phyloP scores from a whole-genome alignment of 2,888 invertebrate genomes.

The Gisinianus flammeolus region DNA sequence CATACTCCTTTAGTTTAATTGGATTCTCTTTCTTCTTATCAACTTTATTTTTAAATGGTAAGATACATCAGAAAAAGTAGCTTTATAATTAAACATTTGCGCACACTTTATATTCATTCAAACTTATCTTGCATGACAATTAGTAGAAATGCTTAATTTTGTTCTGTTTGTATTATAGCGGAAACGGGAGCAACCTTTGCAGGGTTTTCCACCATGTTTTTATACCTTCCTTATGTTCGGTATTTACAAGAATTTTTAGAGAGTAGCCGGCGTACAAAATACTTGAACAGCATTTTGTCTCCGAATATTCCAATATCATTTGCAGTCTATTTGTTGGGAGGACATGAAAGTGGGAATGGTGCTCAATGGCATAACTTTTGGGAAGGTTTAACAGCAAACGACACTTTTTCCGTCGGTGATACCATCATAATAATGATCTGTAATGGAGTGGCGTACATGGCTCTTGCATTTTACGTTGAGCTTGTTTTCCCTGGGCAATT shows the following conservation, averaged over 20 bases:
- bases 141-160: too few relatives aligned
- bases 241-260: too few relatives aligned
- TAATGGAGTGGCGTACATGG: slow-evolving; percentile 73
- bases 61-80: too few relatives aligned
- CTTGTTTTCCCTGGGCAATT: slow-evolving; percentile 84
- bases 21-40: slow-evolving; percentile 81
- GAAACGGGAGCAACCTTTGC: too few relatives aligned
- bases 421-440: slow-evolving; percentile 63
- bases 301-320: not conserved
- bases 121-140: not conserved
- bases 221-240: too few relatives aligned
- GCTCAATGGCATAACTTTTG: slow-evolving; percentile 48
- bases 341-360: slow-evolving; percentile 39
- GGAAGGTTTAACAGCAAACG: slow-evolving; percentile 49
- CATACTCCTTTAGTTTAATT: slow-evolving; percentile 73
- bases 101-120: too few relatives aligned
- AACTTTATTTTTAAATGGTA: slow-evolving; percentile 75
- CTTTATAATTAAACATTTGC: too few relatives aligned
- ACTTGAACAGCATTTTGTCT: not conserved
- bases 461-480: slow-evolving; percentile 83
- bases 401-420: slow-evolving; percentile 23
- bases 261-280: not conserved
- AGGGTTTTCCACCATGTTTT: too few relatives aligned
- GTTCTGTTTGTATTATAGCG: too few relatives aligned
- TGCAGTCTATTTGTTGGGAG: not conserved